These are phyloP conservation scores for Zalophus californianus DNA, from an alignment of 2,797 vertebrate species.

Conservation along the genomic window DNA sequence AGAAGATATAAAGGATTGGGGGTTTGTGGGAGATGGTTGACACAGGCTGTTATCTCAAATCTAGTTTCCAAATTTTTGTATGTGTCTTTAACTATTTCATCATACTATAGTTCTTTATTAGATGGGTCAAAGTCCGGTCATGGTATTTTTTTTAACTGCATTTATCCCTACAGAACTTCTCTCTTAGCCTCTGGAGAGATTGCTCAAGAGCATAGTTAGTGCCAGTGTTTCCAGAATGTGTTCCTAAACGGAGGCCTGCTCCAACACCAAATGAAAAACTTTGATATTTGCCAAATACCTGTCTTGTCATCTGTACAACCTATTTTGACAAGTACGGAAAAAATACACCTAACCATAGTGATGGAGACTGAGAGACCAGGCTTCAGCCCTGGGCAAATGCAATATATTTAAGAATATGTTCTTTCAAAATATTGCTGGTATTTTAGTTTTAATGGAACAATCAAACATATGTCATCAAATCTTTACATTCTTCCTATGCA, in stretches of 20 bases:
- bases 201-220: background rate
- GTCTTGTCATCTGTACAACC: background rate
- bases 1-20: background rate
- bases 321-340: slow-evolving; percentile 37
- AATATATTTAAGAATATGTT: slow-evolving; percentile 40
- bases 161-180: slow-evolving; percentile 2
- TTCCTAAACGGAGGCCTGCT: background rate
- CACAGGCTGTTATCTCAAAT: background rate
- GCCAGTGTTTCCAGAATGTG: background rate
- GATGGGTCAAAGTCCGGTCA: background rate
- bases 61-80: slow-evolving; percentile 4
- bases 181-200: background rate
- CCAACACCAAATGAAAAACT: background rate
- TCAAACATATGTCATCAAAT: background rate
- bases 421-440: slow-evolving; percentile 47
- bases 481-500: background rate
- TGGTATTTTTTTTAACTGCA: background rate
- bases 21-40: background rate
- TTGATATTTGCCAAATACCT: background rate
- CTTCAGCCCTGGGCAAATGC: background rate
- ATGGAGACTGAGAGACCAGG: background rate
- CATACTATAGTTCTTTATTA: background rate
- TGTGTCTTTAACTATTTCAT: slow-evolving; percentile 1
- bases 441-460: slow-evolving; percentile 51
- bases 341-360: slow-evolving; percentile 29